These are phyloP conservation scores for Perccottus glenii DNA, from an alignment of 2,113 vertebrate genomes.

Conservation along the genomic window DNA sequence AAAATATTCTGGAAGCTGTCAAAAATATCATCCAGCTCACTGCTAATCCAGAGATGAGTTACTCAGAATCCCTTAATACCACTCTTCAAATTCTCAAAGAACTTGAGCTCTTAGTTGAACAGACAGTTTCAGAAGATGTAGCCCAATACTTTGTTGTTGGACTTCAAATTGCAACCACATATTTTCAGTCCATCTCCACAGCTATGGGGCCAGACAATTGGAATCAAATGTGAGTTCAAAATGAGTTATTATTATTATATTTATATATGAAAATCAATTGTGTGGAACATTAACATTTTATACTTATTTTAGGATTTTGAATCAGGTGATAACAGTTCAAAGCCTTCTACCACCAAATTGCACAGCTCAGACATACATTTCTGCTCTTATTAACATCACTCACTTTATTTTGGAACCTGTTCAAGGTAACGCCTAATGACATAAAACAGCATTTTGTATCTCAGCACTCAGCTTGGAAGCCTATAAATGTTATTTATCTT, in stretches of 20 bases:
- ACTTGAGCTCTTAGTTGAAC: slow-evolving; percentile 45
- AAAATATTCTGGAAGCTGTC: slow-evolving; percentile 56
- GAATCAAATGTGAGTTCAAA: slow-evolving; percentile 78
- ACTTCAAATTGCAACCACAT: slow-evolving; percentile 50
- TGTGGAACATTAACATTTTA: neutral
- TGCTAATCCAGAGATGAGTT: slow-evolving; percentile 52
- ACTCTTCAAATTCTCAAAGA: slow-evolving; percentile 48
- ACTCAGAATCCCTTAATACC: slow-evolving; percentile 45
- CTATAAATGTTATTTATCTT: slow-evolving; percentile 1
- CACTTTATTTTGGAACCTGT: slow-evolving; percentile 54
- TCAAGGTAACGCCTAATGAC: slow-evolving; percentile 62
- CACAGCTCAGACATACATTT: slow-evolving; percentile 54
- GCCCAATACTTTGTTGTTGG: slow-evolving; percentile 49
- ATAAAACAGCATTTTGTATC: neutral
- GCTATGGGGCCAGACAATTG: slow-evolving; percentile 50
- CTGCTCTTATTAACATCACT: slow-evolving; percentile 57
- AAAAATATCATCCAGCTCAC: slow-evolving; percentile 55
- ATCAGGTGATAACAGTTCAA: slow-evolving; percentile 59
- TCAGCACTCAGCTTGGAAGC: neutral
- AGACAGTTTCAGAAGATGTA: slow-evolving; percentile 21
- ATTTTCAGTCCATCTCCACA: slow-evolving; percentile 57
- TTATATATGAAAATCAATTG: neutral
- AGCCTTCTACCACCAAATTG: slow-evolving; percentile 61
- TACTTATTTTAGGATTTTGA: slow-evolving; percentile 65
- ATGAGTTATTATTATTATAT: neutral